Base-by-base conservation (phyloP, 2,888 invertebrate genomes). In the Protodeltote pygarga region DNA sequence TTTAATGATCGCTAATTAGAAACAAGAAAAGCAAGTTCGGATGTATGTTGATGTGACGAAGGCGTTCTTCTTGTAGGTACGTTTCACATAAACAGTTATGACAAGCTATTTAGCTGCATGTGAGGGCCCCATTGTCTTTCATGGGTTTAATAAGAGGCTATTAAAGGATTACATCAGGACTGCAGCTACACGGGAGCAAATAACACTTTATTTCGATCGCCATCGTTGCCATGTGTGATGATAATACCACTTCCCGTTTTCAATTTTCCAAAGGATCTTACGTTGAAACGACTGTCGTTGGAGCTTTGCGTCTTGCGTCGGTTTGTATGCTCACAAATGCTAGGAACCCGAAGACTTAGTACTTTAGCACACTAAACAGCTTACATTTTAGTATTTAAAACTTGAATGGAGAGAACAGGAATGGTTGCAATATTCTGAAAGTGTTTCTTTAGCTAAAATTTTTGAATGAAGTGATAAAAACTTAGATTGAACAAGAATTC, bases 71-170 rank as follows among this genome's bases (percentile, higher is more conserved):
- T 33, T 59, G 10, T 37, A 52, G 33, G 19, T 5, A 19, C 4
- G 2, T 37, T 20, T 9, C 29, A 31, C 60, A 40, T 42, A 44
- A 58, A 44, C 54, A 39, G 32, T 48, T 40, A 37, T 44, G n/a
- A n/a, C n/a, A n/a, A 8, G 8, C 9, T 10, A 5, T 27, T 34
- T 16, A 40, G 21, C 11, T 48, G 31, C 19, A 9, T 23, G 14
- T 9, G 14, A 44, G 35, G 42, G 28, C 35, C 21, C 32, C 48
- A 44, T 59, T 59, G 49, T 39, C 54, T 59, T 61, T 59, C 31
- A 59, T 54, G 39, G 15, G 35, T 28, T 42, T 58, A 42, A 27
- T 61, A 54, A 48, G 35, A 11, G 29, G 5, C 15, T 27, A 53
- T 53, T 42, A 44, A 37, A 31, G 55, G 42, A 44, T 59, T 61